Percentiles rank a stretch among this genome's conserved stretches.
Evolutionary conservation across 2,888 invertebrate species (phyloP).

Genomic region (Drosophila meridiana): DNA sequence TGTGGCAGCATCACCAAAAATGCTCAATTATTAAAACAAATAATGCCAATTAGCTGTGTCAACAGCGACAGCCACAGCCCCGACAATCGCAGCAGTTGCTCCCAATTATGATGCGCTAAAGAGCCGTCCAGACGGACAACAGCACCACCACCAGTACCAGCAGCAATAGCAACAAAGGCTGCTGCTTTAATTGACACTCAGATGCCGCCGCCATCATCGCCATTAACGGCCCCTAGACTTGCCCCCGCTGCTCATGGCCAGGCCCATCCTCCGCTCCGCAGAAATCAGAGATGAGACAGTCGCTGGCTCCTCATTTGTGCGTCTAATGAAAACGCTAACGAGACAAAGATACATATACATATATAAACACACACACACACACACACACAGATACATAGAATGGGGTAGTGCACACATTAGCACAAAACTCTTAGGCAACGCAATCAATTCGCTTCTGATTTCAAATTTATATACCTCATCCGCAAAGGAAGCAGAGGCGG

Average conservation of each 20-base stretch:
- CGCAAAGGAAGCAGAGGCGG: not conserved
- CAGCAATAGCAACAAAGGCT: constrained; percentile 34
- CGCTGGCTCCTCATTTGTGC: constrained; percentile 67
- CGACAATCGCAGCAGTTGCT: constrained; percentile 28
- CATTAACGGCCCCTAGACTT: constrained; percentile 39
- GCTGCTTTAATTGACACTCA: constrained; percentile 76
- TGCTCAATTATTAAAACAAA: constrained; percentile 84
- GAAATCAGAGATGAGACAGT: constrained; percentile 47
- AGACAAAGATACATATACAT: constrained; percentile 49
- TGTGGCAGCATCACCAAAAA: constrained; percentile 61
- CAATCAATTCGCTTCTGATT: constrained; percentile 68
- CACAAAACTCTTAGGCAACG: constrained; percentile 66
- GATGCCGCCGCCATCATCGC: constrained; percentile 70
- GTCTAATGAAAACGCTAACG: constrained; percentile 80
- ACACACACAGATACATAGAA: constrained; percentile 13
- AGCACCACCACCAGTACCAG: constrained; percentile 3
- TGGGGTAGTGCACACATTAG: constrained; percentile 53
- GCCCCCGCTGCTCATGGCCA: not conserved
- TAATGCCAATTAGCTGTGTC: constrained; percentile 84
- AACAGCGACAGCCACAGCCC: constrained; percentile 64
- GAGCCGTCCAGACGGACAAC: constrained; percentile 45
- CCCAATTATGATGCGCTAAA: constrained; percentile 70
- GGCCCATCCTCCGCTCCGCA: constrained; percentile 10
- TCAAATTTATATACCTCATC: constrained; percentile 48
- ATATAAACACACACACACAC: constrained; percentile 31